Conservation (phyloP, 2,113 vertebrate genomes). For the Mustela nigripes region DNA sequence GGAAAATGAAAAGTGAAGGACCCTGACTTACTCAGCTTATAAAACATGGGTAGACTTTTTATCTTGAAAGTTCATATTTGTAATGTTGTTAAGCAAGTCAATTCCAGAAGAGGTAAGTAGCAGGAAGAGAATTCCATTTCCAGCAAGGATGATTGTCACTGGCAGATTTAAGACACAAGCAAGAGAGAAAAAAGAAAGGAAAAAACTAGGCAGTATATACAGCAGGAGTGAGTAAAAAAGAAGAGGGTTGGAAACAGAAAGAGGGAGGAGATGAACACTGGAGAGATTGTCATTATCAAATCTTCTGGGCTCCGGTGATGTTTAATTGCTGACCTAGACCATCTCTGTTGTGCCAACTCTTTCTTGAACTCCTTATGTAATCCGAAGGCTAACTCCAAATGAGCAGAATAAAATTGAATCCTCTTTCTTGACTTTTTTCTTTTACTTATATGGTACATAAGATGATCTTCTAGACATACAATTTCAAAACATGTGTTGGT, state of each 20-base stretch:
- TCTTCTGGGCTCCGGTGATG: neutral
- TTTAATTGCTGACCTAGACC: neutral
- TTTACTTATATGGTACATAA: neutral
- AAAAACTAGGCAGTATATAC: neutral
- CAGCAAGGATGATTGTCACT: neutral
- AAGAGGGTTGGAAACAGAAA: neutral
- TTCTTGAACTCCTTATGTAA: neutral
- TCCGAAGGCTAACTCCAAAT: neutral
- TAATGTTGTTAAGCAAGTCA: neutral
- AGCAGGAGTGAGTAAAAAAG: neutral
- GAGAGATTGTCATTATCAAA: neutral
- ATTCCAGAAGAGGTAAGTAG: neutral
- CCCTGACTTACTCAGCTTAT: neutral
- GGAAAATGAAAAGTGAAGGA: neutral
- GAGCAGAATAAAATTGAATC: neutral
- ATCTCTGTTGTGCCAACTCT: neutral
- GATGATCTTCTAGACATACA: neutral
- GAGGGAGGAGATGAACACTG: neutral
- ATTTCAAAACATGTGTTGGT: constrained; percentile 16
- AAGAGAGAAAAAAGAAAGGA: neutral
- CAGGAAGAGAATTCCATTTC: neutral
- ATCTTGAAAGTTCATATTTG: neutral
- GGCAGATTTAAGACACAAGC: neutral
- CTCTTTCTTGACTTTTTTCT: neutral
- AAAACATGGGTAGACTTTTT: neutral